Percentiles rank a stretch among this genome's conserved stretches.
Conservation (phyloP, 2,888 invertebrate genomes). For the Cistogaster globosa region DNA sequence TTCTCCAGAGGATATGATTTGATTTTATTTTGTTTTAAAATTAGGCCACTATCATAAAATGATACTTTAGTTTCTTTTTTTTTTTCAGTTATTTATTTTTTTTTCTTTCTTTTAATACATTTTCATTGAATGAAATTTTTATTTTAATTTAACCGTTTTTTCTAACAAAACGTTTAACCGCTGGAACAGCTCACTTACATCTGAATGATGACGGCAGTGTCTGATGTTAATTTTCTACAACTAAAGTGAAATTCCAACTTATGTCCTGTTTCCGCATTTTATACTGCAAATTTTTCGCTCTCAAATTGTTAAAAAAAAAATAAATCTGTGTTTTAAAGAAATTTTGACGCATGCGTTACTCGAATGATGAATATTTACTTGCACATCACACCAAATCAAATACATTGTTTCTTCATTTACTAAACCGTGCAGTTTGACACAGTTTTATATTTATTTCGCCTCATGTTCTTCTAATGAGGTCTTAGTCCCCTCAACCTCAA, state of each 20-base stretch:
- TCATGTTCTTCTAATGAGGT: not conserved
- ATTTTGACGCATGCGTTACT: conserved; percentile 55
- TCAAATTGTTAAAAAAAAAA: conserved; percentile 27
- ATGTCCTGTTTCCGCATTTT: conserved; percentile 72
- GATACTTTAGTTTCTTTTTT: conserved; percentile 17
- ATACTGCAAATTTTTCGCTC: conserved; percentile 59
- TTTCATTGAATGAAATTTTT: conserved; percentile 40
- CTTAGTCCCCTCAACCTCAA: not conserved
- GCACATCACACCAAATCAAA: conserved; percentile 54
- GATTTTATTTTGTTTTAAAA: conserved; percentile 52
- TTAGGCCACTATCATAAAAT: conserved; percentile 47
- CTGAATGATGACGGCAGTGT: conserved; percentile 73
- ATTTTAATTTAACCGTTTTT: conserved; percentile 62
- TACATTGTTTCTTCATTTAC: conserved; percentile 30
- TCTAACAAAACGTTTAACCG: conserved; percentile 78
- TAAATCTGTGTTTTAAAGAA: conserved; percentile 42
- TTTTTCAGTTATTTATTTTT: conserved; percentile 36
- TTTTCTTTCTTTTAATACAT: conserved; percentile 25
- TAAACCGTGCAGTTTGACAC: conserved; percentile 70
- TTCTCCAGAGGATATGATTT: no score
- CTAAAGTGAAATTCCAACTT: conserved; percentile 59
- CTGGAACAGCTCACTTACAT: conserved; percentile 79
- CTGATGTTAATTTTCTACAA: conserved; percentile 64
- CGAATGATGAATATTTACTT: conserved; percentile 21
- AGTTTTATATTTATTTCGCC: conserved; percentile 55